Evolutionary conservation across 1,140 invertebrate genomes (phyloP), one percentile per base, ranked within the genome.

Genomic region (Nebria ingens): DNA sequence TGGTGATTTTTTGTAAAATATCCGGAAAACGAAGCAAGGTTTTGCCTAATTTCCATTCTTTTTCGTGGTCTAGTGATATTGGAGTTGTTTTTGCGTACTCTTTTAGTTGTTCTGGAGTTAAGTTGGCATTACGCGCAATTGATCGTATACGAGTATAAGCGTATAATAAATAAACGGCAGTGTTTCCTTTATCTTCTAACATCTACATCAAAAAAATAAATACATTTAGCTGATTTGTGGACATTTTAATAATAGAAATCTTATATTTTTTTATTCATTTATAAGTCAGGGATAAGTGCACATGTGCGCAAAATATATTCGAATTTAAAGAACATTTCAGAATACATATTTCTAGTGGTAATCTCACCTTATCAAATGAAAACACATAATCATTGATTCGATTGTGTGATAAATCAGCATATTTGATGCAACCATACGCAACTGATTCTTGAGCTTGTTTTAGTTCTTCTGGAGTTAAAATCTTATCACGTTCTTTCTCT

Each of bases 381-480:
- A 99, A 99, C 6, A 99, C 81, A 67, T 99, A 99, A 69, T 99
- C 96, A 69, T 92, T 87, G 54, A 82, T 86, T 54, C 94, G 79
- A 69, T 97, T 96, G 64, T 98, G 93, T 11, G 85, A 89, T 19
- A 99, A 75, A 79, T 99, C 97, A 2, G 96, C 89, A 72, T 99
- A 99, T 71, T 98, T 99, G 49, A 99, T 98, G 65, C 97, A 99
- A 2, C 97, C 94, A 72, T 97, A 98, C 0, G 97, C 96, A 0
- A 99, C 83, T 1, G 94, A 83, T 75, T 93, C 84, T 69, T 93
- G 85, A 1, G 94, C 95, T 42, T 73, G 70, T 60, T 82, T 80
- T 9, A 99, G 68, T 73, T 99, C 94, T 62, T 93, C 84, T 6
- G 76, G 62, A 0, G 83, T 88, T 22, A 99, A 75, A 42, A 87